phyloP scores from a whole-genome alignment of 2,113 vertebrate genomes.

The Stigmatopora argus region DNA sequence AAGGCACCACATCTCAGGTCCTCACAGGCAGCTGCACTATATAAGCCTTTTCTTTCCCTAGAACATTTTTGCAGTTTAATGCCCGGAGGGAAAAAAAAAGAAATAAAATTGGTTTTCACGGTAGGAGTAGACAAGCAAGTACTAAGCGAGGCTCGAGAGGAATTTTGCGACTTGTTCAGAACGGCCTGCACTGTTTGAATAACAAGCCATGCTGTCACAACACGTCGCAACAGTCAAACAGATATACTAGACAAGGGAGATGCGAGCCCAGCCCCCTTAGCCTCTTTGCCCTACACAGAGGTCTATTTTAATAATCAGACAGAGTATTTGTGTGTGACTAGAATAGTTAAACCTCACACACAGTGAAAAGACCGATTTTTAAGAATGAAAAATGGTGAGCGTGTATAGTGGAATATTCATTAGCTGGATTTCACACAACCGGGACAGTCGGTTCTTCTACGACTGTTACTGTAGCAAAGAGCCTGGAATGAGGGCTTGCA shows the following conservation, averaged over 20 bases:
- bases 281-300: conserved; percentile 5
- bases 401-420: conserved; percentile 10
- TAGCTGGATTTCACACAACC: conserved; percentile 18
- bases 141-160: background rate
- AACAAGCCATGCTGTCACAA: conserved; percentile 27
- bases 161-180: conserved; percentile 25
- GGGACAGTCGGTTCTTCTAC: conserved; percentile 22
- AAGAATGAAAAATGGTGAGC: background rate
- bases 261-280: conserved; percentile 16
- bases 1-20: conserved; percentile 14
- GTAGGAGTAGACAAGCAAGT: background rate
- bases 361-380: background rate
- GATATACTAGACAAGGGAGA: conserved; percentile 8
- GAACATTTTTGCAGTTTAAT: background rate
- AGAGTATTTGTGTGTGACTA: conserved; percentile 20
- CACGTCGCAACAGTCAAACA: conserved; percentile 12
- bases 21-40: background rate
- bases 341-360: conserved; percentile 1
- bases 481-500: conserved; percentile 19
- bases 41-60: background rate
- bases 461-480: conserved; percentile 14
- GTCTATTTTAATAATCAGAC: conserved; percentile 41
- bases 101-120: conserved; percentile 10
- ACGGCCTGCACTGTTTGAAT: conserved; percentile 24
- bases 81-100: background rate